Evolutionary conservation across 2,888 invertebrate genomes (phyloP).

Genomic region (Hirtodrosophila confusa): DNA sequence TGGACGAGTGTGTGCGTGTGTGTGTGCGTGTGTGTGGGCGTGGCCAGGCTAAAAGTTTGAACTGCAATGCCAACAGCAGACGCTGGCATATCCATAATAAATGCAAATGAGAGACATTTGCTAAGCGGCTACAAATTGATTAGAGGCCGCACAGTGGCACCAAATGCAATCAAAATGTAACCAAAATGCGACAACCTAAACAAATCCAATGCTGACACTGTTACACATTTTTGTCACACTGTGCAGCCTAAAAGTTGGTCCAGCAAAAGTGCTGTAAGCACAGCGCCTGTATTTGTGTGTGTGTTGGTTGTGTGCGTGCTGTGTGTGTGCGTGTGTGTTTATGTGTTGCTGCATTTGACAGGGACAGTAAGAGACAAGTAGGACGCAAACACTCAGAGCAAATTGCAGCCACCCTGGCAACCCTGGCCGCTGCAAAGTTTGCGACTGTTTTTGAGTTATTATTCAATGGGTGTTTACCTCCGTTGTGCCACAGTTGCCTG

Average conservation of each 20-base stretch:
- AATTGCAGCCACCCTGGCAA: constrained; percentile 58
- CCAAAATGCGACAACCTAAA: background rate
- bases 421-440: constrained; percentile 29
- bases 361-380: constrained; percentile 61
- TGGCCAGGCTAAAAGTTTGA: constrained; percentile 68
- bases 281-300: constrained; percentile 23
- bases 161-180: background rate
- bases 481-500: constrained; percentile 40
- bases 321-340: constrained; percentile 27
- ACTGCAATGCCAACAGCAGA: constrained; percentile 77
- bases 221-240: constrained; percentile 29
- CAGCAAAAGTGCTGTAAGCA: constrained; percentile 60
- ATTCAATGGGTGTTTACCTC: constrained; percentile 65
- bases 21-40: constrained; percentile 61
- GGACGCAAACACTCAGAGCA: constrained; percentile 71
- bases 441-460: constrained; percentile 83
- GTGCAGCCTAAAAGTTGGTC: constrained; percentile 58
- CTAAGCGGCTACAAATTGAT: constrained; percentile 80
- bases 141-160: constrained; percentile 65
- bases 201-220: background rate
- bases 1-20: background rate
- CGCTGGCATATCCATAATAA: constrained; percentile 75
- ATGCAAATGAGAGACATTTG: constrained; percentile 79
- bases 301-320: constrained; percentile 23
- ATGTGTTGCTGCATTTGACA: constrained; percentile 64